Evolutionary conservation across 1,140 invertebrate species (phyloP).

Genomic region (Lanistes nyassanus): DNA sequence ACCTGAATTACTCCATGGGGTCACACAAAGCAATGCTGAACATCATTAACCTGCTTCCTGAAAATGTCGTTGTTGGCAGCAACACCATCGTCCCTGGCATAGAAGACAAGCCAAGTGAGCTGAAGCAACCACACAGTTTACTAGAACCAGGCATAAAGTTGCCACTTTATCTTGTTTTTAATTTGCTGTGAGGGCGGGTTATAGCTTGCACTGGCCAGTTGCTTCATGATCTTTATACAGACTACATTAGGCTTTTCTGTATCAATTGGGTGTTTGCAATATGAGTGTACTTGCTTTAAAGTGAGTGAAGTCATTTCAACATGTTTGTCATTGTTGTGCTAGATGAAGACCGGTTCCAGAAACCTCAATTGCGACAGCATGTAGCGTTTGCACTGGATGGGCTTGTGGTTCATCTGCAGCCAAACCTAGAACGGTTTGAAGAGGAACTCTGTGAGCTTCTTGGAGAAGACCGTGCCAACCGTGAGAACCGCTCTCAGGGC

Average conservation of each 20-base stretch:
- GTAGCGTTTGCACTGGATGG: slow-evolving; percentile 55
- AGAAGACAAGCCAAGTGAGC: slow-evolving; percentile 43
- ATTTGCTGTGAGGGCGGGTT: too few species aligned
- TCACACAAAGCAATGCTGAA: slow-evolving; percentile 56
- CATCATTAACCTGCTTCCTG: slow-evolving; percentile 57
- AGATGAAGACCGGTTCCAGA: slow-evolving; percentile 57
- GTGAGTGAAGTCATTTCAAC: too few species aligned
- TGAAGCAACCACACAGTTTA: not conserved
- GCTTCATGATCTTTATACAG: too few species aligned
- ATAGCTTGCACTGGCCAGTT: too few species aligned
- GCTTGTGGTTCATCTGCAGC: slow-evolving; percentile 56
- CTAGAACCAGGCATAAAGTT: too few species aligned
- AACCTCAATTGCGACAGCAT: slow-evolving; percentile 47
- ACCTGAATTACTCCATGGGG: slow-evolving; percentile 45
- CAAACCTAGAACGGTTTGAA: slow-evolving; percentile 64
- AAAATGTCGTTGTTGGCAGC: slow-evolving; percentile 59
- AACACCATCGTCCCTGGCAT: slow-evolving; percentile 62
- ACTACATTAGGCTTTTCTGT: too few species aligned
- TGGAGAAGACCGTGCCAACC: slow-evolving; percentile 55
- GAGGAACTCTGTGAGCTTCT: slow-evolving; percentile 58
- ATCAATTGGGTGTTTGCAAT: too few species aligned
- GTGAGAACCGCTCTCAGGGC: slow-evolving; percentile 34
- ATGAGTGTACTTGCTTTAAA: too few species aligned
- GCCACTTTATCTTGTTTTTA: too few species aligned
- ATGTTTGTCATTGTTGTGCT: not conserved